A percentile compares a stretch with the other conserved stretches of the same genome.
Conservation (phyloP, 2,888 invertebrate genomes). For the Hofmannophila pseudospretella region DNA sequence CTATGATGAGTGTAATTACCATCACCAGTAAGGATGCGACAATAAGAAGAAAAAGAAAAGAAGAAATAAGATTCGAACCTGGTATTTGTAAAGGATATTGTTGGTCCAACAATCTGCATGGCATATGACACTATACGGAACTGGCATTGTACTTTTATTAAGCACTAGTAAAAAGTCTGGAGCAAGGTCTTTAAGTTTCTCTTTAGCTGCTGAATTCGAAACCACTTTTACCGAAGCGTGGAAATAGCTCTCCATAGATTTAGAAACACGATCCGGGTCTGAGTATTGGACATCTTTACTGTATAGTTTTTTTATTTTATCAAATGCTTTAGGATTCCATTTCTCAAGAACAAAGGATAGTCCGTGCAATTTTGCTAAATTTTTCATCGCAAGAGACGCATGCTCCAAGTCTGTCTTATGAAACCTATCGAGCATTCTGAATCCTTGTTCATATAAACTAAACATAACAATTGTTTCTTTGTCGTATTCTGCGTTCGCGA, state of each 20-base stretch:
- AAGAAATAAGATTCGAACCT: slow-evolving; percentile 37
- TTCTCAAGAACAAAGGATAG: slow-evolving; percentile 44
- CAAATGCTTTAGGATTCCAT: slow-evolving; percentile 33
- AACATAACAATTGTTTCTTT: slow-evolving; percentile 43
- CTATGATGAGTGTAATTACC: too few species aligned
- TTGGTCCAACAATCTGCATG: slow-evolving; percentile 63
- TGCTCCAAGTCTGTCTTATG: slow-evolving; percentile 36
- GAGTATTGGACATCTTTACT: slow-evolving; percentile 46
- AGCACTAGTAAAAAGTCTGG: slow-evolving; percentile 38
- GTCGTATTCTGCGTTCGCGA: slow-evolving; percentile 34
- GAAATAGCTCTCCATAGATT: slow-evolving; percentile 40
- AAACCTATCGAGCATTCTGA: slow-evolving; percentile 35
- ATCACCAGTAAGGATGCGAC: too few species aligned
- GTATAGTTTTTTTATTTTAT: slow-evolving; percentile 33
- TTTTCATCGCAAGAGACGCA: slow-evolving; percentile 41
- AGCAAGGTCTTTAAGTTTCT: slow-evolving; percentile 33
- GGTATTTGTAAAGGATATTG: slow-evolving; percentile 46
- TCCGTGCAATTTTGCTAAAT: slow-evolving; percentile 55
- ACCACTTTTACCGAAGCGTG: slow-evolving; percentile 45
- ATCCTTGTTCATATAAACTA: slow-evolving; percentile 22
- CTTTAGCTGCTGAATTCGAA: slow-evolving; percentile 28
- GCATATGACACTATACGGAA: slow-evolving; percentile 41
- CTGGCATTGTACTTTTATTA: slow-evolving; percentile 38
- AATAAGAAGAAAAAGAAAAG: too few species aligned
- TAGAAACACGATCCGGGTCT: slow-evolving; percentile 34